A percentile compares a stretch with the other conserved stretches of the same genome.
Evolutionary conservation across 2,888 invertebrate species (phyloP).

Genomic region (Calameuta idolon): DNA sequence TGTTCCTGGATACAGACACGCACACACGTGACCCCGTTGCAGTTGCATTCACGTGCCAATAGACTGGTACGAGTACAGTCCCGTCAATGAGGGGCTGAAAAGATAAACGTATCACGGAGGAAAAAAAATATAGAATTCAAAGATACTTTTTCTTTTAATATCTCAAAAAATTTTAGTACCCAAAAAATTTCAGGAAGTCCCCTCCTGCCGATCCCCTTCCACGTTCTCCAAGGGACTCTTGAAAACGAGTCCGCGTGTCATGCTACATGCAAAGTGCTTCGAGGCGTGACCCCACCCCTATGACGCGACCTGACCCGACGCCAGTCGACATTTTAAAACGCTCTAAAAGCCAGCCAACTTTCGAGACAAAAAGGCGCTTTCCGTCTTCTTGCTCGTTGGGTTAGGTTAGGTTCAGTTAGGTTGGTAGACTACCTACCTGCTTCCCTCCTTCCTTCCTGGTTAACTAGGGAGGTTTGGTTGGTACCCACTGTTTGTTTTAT

Average conservation of each 20-base stretch:
- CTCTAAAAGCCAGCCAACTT: conserved; percentile 26
- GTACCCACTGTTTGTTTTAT: neutral
- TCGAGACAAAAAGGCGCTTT: conserved; percentile 21
- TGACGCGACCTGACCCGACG: conserved; percentile 12
- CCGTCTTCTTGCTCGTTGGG: neutral
- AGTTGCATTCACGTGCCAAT: neutral
- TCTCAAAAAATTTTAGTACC: neutral
- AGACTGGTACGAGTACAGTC: neutral
- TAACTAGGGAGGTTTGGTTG: neutral
- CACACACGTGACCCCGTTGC: neutral
- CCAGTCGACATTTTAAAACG: conserved; percentile 23
- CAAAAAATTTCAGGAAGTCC: neutral
- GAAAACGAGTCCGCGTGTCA: neutral
- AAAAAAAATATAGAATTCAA: neutral
- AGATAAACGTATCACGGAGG: neutral
- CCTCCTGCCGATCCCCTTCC: neutral
- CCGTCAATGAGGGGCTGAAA: neutral
- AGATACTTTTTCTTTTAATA: neutral
- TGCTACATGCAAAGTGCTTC: conserved; percentile 1
- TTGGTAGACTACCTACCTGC: neutral
- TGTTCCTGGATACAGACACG: conserved; percentile 44
- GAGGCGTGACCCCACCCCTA: neutral
- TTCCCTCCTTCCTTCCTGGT: neutral
- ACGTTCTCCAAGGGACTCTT: neutral
- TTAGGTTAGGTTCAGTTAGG: neutral